Evolutionary conservation across 1,140 invertebrate species (phyloP).

Genomic region (Stenopsyche tienmushanensis): DNA sequence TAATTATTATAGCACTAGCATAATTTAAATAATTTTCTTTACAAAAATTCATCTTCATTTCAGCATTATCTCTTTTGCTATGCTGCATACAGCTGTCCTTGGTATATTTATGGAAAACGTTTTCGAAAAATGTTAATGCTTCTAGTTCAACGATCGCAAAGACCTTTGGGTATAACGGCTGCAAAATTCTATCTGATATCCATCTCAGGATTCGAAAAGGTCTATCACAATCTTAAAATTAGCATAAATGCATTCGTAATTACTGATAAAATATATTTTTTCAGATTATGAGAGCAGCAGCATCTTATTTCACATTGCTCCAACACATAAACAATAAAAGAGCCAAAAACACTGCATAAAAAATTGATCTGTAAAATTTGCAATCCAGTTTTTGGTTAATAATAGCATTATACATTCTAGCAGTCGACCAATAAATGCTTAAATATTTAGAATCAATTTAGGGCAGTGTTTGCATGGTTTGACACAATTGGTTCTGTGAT

Average conservation of each 20-base stretch:
- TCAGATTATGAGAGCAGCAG: constrained; percentile 9
- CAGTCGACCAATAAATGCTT: neutral
- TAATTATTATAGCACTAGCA: neutral
- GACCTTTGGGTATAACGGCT: neutral
- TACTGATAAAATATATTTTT: too few species aligned
- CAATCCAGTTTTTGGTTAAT: neutral
- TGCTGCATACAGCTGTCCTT: constrained; percentile 4
- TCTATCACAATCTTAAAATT: too few species aligned
- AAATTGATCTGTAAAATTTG: neutral
- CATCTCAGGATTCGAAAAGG: neutral
- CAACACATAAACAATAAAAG: neutral
- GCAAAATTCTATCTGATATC: constrained; percentile 13
- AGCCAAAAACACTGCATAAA: neutral
- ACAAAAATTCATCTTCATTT: neutral
- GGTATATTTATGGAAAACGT: neutral
- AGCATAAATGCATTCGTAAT: too few species aligned
- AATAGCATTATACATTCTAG: neutral
- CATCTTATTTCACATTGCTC: constrained; percentile 1
- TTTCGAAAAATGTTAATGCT: constrained; percentile 4
- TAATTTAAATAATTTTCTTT: neutral
- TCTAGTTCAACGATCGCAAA: constrained; percentile 8
- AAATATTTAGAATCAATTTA: constrained; percentile 5
- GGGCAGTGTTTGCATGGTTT: neutral
- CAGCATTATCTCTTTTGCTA: neutral
- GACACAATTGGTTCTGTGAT: neutral